Conservation (phyloP, 2,113 vertebrate genomes). For the Sardina pilchardus region DNA sequence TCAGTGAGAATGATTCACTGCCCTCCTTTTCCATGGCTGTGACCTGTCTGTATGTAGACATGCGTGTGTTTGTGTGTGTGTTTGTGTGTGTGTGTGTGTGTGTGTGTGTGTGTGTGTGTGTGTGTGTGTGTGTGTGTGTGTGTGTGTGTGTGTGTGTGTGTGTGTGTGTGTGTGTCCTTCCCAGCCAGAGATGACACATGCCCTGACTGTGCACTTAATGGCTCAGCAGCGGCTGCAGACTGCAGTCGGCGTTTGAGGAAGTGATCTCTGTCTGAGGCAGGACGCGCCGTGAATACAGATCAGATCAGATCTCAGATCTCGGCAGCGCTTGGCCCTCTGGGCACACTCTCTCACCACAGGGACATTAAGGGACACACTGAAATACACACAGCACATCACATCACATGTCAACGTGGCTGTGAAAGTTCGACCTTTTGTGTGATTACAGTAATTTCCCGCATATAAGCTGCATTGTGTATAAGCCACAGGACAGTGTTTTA, state of each 20-base stretch:
- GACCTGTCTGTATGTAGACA: neutral
- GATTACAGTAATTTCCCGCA: no score
- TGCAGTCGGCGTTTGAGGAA: neutral
- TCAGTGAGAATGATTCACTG: neutral
- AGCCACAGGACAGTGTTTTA: no score
- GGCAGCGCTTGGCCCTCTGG: neutral
- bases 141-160: neutral
- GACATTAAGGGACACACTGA: neutral
- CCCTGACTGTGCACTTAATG: constrained; percentile 8
- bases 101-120: constrained; percentile 26
- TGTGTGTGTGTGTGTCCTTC: constrained; percentile 24
- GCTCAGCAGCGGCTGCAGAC: neutral
- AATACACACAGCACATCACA: neutral
- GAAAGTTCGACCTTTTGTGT: neutral
- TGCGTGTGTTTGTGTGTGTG: no score
- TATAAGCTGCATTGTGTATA: no score
- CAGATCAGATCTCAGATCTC: neutral
- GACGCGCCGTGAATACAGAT: neutral
- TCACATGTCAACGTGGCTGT: neutral
- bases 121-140: constrained; percentile 29
- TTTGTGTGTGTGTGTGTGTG: neutral
- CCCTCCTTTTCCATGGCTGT: neutral
- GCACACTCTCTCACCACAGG: neutral
- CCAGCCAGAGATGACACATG: neutral
- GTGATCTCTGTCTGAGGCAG: neutral